Conservation (phyloP, 2,113 vertebrate species). For the Anoura caudifer region DNA sequence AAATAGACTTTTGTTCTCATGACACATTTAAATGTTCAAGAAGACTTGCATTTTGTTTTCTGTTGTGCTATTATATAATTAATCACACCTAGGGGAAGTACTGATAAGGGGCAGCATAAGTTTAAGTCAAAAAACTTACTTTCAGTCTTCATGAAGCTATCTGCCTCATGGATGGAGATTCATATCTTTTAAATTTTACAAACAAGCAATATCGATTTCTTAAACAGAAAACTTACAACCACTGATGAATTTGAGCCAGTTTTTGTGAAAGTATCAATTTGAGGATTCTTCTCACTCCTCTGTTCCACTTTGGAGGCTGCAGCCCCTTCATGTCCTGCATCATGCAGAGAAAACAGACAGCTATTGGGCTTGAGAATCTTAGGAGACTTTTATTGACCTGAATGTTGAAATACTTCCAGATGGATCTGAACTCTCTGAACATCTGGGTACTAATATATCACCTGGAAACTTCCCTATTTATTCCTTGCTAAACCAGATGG, state of each 20-base stretch:
- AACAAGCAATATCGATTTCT: neutral
- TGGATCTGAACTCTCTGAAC: neutral
- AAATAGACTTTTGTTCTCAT: neutral
- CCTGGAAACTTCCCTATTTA: neutral
- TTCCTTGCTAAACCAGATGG: constrained; percentile 2
- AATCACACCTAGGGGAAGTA: neutral
- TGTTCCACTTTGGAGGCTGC: neutral
- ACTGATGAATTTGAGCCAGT: neutral
- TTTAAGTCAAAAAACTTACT: neutral
- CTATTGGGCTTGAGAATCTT: neutral
- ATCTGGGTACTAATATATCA: constrained; percentile 10
- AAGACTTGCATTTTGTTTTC: neutral
- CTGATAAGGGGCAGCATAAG: neutral
- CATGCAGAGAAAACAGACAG: neutral
- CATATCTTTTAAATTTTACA: neutral
- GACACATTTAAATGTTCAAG: neutral
- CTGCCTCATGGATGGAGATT: neutral
- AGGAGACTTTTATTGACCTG: neutral
- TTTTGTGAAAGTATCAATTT: neutral
- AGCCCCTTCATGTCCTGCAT: neutral
- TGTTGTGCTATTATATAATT: neutral
- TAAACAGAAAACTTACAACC: neutral
- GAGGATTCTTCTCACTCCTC: neutral
- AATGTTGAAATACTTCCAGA: neutral
- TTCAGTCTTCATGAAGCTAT: neutral